phyloP scores from a whole-genome alignment of 2,888 invertebrate genomes.

The Dryocosmus kuriphilus region DNA sequence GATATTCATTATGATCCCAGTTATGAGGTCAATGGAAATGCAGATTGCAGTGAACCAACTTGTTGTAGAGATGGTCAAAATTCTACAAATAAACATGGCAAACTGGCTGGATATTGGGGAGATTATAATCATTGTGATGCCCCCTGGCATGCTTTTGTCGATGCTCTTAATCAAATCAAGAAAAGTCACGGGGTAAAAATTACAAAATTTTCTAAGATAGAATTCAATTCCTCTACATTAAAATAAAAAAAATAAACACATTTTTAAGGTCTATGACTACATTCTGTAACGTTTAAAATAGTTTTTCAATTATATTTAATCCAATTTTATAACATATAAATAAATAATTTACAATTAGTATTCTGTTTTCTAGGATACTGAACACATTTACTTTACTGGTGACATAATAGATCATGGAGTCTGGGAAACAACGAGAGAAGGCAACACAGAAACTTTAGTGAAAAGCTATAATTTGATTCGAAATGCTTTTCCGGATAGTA shows the following conservation, averaged over 20 bases:
- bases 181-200: constrained; percentile 79
- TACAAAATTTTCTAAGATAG: not conserved
- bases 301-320: too few species aligned
- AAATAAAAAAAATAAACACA: not conserved
- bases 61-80: constrained; percentile 86
- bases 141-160: constrained; percentile 84
- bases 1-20: constrained; percentile 90
- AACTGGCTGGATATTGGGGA: constrained; percentile 88
- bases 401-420: constrained; percentile 92
- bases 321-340: not conserved
- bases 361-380: constrained; percentile 79
- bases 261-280: not conserved
- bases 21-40: constrained; percentile 84
- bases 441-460: constrained; percentile 82
- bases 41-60: constrained; percentile 86
- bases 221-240: not conserved
- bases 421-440: constrained; percentile 88
- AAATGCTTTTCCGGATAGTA: constrained; percentile 81
- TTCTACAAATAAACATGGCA: constrained; percentile 64
- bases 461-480: constrained; percentile 80
- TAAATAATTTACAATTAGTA: not conserved
- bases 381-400: constrained; percentile 89
- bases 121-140: constrained; percentile 89
- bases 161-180: constrained; percentile 82
- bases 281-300: not conserved